Conservation (phyloP, 1,140 invertebrate species). For the Drosophila rufa region DNA sequence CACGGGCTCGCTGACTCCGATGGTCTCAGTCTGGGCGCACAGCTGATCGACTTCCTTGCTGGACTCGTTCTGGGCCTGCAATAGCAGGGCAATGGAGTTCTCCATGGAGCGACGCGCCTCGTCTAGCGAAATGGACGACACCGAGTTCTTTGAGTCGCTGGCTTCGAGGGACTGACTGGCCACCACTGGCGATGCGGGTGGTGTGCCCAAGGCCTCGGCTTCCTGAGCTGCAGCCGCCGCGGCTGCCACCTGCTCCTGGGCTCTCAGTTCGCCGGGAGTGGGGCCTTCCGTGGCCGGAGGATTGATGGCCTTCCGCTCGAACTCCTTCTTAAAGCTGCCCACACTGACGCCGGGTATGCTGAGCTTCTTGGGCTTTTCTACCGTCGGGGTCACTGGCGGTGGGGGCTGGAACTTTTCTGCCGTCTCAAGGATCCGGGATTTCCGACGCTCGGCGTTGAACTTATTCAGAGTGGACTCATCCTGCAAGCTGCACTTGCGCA, state of each 20-base stretch:
- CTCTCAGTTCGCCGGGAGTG: slow-evolving; percentile 68
- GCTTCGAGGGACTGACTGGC: slow-evolving; percentile 39
- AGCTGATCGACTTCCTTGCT: slow-evolving; percentile 83
- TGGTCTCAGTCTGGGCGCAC: slow-evolving; percentile 82
- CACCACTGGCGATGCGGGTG: slow-evolving; percentile 34
- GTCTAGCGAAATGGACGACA: slow-evolving; percentile 75
- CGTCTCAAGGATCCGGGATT: slow-evolving; percentile 90
- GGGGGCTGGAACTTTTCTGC: slow-evolving; percentile 89
- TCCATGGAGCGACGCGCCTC: slow-evolving; percentile 85
- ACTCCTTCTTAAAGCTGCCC: slow-evolving; percentile 93
- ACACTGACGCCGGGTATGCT: slow-evolving; percentile 93
- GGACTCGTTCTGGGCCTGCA: slow-evolving; percentile 85
- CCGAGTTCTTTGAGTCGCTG: slow-evolving; percentile 81
- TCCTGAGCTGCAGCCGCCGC: slow-evolving; percentile 78
- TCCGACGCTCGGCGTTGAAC: slow-evolving; percentile 86
- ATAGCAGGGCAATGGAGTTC: slow-evolving; percentile 85
- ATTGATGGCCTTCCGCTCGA: slow-evolving; percentile 91
- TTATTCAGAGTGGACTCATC: slow-evolving; percentile 83
- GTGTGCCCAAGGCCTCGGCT: slow-evolving; percentile 35
- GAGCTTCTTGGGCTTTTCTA: slow-evolving; percentile 90
- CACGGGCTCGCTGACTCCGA: slow-evolving; percentile 66
- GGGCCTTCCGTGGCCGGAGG: slow-evolving; percentile 85
- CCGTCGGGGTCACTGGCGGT: slow-evolving; percentile 41
- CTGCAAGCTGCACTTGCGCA: slow-evolving; percentile 83
- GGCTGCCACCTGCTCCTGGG: slow-evolving; percentile 73